Conservation (phyloP, 1,140 invertebrate genomes). For the Scaptodrosophila lebanonensis region DNA sequence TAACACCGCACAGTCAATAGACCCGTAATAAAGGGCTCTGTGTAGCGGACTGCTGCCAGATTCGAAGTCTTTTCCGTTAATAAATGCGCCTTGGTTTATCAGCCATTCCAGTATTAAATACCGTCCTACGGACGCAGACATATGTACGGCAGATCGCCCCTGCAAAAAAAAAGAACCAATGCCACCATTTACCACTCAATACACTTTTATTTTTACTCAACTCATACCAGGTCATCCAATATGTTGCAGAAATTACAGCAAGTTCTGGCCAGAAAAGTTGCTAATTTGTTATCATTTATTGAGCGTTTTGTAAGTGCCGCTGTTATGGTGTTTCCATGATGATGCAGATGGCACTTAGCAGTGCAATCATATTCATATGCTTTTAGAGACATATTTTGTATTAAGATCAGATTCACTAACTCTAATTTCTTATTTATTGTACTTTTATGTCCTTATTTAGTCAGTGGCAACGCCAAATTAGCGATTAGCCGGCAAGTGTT, state of each 20-base stretch:
- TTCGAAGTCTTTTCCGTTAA: conserved; percentile 81
- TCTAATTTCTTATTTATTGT: no score
- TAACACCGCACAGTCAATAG: conserved; percentile 80
- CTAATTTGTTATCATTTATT: conserved; percentile 77
- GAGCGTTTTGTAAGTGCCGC: conserved; percentile 79
- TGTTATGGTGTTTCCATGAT: conserved; percentile 80
- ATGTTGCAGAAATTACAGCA: conserved; percentile 79
- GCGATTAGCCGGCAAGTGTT: no score
- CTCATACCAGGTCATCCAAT: conserved; percentile 65
- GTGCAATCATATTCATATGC: conserved; percentile 77
- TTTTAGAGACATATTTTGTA: conserved; percentile 32
- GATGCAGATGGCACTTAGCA: conserved; percentile 78
- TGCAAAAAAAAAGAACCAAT: conserved; percentile 6
- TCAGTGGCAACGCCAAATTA: no score
- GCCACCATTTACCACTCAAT: neutral
- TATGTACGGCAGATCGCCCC: conserved; percentile 82
- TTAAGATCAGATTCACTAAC: no score
- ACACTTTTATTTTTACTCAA: neutral
- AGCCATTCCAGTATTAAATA: conserved; percentile 82
- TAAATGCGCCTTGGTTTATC: conserved; percentile 79
- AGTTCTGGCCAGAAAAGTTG: conserved; percentile 78
- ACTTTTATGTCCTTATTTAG: no score
- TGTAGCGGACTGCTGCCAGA: conserved; percentile 86
- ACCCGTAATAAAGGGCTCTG: conserved; percentile 84
- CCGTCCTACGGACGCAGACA: conserved; percentile 83